A percentile compares a stretch with the other conserved stretches of the same genome.
Conservation (phyloP, 2,888 invertebrate genomes). For the Congeria kusceri region DNA sequence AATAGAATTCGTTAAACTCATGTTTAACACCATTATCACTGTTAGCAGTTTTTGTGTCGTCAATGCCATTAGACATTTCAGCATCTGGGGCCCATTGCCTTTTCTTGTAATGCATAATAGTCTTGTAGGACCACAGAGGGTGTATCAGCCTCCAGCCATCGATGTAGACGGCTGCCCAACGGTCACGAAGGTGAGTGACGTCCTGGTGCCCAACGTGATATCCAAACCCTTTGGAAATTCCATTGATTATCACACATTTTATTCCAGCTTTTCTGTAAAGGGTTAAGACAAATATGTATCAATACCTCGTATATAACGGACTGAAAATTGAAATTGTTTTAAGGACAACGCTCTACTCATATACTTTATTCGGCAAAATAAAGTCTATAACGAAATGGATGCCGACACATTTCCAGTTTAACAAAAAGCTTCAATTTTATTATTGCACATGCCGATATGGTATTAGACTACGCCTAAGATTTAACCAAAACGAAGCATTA, state of each 20-base stretch:
- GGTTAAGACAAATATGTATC: too few relatives aligned
- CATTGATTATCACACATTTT: slow-evolving; percentile 63
- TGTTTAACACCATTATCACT: slow-evolving; percentile 25
- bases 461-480: not conserved
- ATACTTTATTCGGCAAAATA: too few relatives aligned
- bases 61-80: not conserved
- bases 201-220: slow-evolving; percentile 65
- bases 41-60: slow-evolving; percentile 20
- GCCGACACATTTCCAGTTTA: too few relatives aligned
- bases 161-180: slow-evolving; percentile 66
- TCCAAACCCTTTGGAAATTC: slow-evolving; percentile 64
- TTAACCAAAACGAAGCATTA: too few relatives aligned
- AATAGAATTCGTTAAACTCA: slow-evolving; percentile 67
- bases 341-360: too few relatives aligned
- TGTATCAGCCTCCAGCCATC: slow-evolving; percentile 68
- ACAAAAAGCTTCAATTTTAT: too few relatives aligned
- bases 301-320: too few relatives aligned
- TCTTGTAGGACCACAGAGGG: slow-evolving; percentile 64
- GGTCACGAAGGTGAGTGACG: slow-evolving; percentile 47
- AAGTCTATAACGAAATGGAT: too few relatives aligned
- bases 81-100: slow-evolving; percentile 51
- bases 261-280: slow-evolving; percentile 59
- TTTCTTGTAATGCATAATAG: slow-evolving; percentile 53
- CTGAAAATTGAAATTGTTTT: too few relatives aligned
- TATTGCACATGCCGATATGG: too few relatives aligned